A percentile compares a stretch with the other conserved stretches of the same genome.
Conservation (phyloP, 2,888 invertebrate species). For the Chymomyza caudatula region DNA sequence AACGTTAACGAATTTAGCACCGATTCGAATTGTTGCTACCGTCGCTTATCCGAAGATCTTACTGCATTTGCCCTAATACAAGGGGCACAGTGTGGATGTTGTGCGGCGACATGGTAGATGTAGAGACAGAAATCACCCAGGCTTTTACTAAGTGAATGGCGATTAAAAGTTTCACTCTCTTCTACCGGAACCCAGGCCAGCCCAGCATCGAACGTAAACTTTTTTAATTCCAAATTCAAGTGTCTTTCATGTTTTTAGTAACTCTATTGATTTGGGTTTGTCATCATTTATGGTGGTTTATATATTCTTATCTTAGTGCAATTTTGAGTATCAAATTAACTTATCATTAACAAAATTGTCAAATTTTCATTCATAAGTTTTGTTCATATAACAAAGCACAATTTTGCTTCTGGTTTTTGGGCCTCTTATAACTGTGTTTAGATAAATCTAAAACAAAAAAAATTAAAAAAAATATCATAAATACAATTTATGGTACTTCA, state of each 20-base stretch:
- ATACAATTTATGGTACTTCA: slow-evolving; percentile 62
- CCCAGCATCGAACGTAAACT: too few relatives aligned
- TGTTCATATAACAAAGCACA: neutral
- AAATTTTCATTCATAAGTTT: neutral
- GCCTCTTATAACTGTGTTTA: neutral
- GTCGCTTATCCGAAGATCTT: too few relatives aligned
- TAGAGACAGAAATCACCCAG: too few relatives aligned
- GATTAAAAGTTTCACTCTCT: too few relatives aligned
- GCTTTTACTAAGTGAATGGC: too few relatives aligned
- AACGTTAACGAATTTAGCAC: too few relatives aligned
- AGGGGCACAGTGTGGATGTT: too few relatives aligned
- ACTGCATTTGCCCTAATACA: too few relatives aligned
- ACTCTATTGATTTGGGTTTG: neutral
- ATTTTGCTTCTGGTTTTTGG: neutral
- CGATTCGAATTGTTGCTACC: too few relatives aligned
- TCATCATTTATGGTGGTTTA: neutral
- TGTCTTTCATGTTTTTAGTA: neutral
- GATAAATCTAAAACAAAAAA: neutral
- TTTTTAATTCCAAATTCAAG: too few relatives aligned
- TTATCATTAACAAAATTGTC: neutral
- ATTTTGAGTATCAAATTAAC: neutral
- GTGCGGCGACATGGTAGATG: too few relatives aligned
- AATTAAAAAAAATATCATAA: slow-evolving; percentile 13
- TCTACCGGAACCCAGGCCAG: too few relatives aligned
- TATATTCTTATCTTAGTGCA: neutral